Evolutionary conservation across 2,888 invertebrate genomes (phyloP).

Genomic region (Eucriotettix oculatus): DNA sequence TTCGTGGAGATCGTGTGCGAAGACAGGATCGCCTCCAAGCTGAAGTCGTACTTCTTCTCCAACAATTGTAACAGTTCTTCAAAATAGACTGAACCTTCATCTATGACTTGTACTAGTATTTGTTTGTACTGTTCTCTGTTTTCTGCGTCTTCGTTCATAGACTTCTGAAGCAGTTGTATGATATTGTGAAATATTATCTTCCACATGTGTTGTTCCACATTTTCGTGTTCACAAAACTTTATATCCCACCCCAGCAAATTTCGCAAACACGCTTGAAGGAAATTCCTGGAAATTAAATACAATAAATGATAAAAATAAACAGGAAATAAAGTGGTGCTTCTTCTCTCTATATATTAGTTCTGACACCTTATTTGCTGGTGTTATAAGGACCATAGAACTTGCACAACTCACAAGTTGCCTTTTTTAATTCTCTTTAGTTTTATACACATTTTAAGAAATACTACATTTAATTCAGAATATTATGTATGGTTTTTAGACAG

Average conservation of each 20-base stretch:
- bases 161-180: constrained; percentile 64
- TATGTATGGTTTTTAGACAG: no score
- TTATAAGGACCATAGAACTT: no score
- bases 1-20: constrained; percentile 40
- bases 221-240: constrained; percentile 72
- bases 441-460: no score
- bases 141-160: constrained; percentile 39
- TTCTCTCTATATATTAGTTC: no score
- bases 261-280: constrained; percentile 49
- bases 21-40: constrained; percentile 26
- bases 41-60: constrained; percentile 59
- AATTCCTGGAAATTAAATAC: constrained; percentile 21
- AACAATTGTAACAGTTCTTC: constrained; percentile 54
- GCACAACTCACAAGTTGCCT: no score
- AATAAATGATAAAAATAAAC: no score
- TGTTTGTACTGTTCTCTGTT: constrained; percentile 47
- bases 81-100: constrained; percentile 66
- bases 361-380: no score
- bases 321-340: no score
- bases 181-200: constrained; percentile 77
- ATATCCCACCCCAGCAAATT: constrained; percentile 58
- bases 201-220: constrained; percentile 83
- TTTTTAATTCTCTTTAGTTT: no score
- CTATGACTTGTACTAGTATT: constrained; percentile 49
- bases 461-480: no score